Base-by-base conservation (phyloP, 2,888 invertebrate genomes). In the Brachyptera putata region DNA sequence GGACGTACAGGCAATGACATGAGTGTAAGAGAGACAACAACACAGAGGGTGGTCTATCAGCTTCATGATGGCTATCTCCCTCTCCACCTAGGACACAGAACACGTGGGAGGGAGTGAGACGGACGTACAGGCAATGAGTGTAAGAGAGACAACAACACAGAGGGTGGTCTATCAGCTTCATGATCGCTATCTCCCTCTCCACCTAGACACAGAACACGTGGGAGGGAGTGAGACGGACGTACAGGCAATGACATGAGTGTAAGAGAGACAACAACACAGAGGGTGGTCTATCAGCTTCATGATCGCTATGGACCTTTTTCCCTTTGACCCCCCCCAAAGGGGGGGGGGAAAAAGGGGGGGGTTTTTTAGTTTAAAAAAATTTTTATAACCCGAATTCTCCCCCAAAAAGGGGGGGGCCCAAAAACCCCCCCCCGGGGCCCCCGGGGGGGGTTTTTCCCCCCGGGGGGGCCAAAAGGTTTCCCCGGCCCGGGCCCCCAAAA, bases 51-150 rank as follows among this genome's bases (percentile, higher is more conserved):
- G 99, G 79, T 99, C 99, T 73, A 99, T 99, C 70, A 99, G 80
- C 79, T 99, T 99, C 99, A 99, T 99, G 70, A 99, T 99, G 68
- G 99, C 98, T 76, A 99, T 99, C 82, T 99, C 99, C 71, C 99
- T 82, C 78, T 99, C 99, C 71, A 99, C 98, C 95, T 95, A 80
- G n/a, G n/a, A n/a, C n/a, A n/a, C n/a, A n/a, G n/a, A 9, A 5
- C 34, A 11, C 5, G 11, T 5, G 34, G 11, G 34, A 11, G 34
- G 7, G 11, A 34, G 57, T 25, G 25, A 53, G 43, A 36, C 48
- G 50, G 48, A 43, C 22, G 4, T 22, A 21, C 37, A 18, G 61
- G 50, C 48, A 34, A n/a, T n/a, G n/a, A 65, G 99, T 99, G 76
- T 99, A 98, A 68, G 93, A 95, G 67, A 99, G 81, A 63, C 97